phyloP scores from a whole-genome alignment of 1,140 invertebrate species.

The Orchestia grillus region DNA sequence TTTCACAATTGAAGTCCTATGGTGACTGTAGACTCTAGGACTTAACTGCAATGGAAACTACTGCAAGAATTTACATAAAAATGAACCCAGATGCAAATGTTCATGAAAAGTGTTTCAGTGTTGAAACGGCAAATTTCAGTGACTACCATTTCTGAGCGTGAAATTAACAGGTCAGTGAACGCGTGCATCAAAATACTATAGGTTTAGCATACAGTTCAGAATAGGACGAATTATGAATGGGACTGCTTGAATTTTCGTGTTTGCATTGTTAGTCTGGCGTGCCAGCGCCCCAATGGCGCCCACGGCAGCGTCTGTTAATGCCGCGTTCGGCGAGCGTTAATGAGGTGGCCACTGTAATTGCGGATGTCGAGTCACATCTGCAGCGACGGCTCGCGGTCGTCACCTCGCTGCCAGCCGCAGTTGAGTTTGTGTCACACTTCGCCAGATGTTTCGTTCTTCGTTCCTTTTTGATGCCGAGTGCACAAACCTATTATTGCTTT shows the following conservation, averaged over 20 bases:
- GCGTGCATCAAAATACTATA: background rate
- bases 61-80: background rate
- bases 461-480: background rate
- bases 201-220: too few species aligned
- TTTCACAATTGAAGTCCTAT: background rate
- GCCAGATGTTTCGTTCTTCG: background rate
- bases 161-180: background rate
- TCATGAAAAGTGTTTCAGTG: background rate
- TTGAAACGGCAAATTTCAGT: background rate
- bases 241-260: background rate
- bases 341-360: conserved; percentile 31
- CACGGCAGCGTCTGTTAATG: background rate
- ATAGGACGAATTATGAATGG: background rate
- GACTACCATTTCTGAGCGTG: background rate
- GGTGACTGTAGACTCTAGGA: background rate
- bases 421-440: background rate
- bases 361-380: background rate
- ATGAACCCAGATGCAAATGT: background rate
- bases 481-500: background rate
- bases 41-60: background rate
- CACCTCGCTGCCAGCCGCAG: too few species aligned
- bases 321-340: background rate
- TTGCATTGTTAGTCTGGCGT: background rate
- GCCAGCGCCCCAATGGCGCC: background rate
- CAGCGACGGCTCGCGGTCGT: background rate